A percentile compares a stretch with the other conserved stretches of the same genome.
Evolutionary conservation across 2,888 invertebrate genomes (phyloP).

Genomic region (Andrena marginata): DNA sequence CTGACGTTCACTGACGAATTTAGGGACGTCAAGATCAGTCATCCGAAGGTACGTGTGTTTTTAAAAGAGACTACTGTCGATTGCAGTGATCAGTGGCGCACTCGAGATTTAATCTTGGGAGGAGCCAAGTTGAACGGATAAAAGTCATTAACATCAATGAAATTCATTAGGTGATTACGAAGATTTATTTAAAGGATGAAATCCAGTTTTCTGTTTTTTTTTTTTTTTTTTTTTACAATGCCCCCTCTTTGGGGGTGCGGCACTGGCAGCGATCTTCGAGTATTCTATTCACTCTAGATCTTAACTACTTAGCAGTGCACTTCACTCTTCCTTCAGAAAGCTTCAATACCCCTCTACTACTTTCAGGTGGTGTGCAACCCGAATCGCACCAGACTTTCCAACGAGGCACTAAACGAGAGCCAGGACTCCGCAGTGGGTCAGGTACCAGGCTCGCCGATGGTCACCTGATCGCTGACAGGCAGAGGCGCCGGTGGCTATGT

Average conservation of each 20-base stretch:
- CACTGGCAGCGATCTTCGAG: no score
- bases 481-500: constrained; percentile 73
- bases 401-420: constrained; percentile 73
- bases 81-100: no score
- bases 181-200: no score
- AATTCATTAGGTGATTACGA: no score
- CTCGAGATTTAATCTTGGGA: no score
- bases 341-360: not conserved
- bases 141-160: no score
- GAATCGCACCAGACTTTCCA: constrained; percentile 60
- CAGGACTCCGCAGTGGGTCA: constrained; percentile 53
- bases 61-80: not conserved
- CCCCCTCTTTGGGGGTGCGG: no score
- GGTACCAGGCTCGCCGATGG: constrained; percentile 43
- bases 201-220: no score
- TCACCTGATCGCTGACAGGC: constrained; percentile 76
- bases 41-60: constrained; percentile 84
- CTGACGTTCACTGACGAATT: constrained; percentile 89
- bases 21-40: constrained; percentile 86
- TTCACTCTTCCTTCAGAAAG: not conserved
- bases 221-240: no score
- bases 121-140: no score
- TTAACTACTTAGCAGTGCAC: not conserved
- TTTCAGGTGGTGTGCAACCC: constrained; percentile 72
- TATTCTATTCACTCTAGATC: no score